Evolutionary conservation across 2,888 invertebrate species (phyloP).

Genomic region (Orthosia incerta): DNA sequence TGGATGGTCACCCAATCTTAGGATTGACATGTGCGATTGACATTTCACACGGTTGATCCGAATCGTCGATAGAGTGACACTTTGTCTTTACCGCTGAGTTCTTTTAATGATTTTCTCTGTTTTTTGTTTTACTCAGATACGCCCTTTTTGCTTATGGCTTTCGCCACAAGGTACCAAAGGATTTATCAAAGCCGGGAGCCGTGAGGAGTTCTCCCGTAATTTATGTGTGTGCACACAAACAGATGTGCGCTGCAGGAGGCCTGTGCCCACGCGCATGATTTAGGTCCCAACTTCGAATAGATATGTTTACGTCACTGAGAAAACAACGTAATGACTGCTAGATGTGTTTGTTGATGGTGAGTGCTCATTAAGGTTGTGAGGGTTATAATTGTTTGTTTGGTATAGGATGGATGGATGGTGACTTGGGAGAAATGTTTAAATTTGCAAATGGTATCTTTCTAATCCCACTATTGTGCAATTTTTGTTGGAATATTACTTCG

Average conservation of each 20-base stretch:
- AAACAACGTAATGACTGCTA: slow-evolving; percentile 63
- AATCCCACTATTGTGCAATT: too few relatives aligned
- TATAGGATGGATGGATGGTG: too few relatives aligned
- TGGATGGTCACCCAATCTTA: too few relatives aligned
- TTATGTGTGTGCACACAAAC: slow-evolving; percentile 71
- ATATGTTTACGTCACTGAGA: slow-evolving; percentile 65
- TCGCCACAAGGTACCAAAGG: slow-evolving; percentile 71
- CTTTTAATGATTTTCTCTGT: background rate
- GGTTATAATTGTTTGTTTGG: slow-evolving; percentile 18
- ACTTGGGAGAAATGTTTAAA: too few relatives aligned
- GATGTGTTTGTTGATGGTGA: slow-evolving; percentile 50
- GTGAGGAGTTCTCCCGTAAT: slow-evolving; percentile 73
- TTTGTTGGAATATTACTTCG: too few relatives aligned
- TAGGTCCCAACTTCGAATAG: slow-evolving; percentile 62
- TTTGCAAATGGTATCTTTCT: too few relatives aligned
- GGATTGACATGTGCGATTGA: too few relatives aligned
- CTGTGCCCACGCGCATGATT: slow-evolving; percentile 78
- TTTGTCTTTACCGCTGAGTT: too few relatives aligned
- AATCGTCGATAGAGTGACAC: too few relatives aligned
- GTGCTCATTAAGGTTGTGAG: slow-evolving; percentile 37
- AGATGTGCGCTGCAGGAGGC: slow-evolving; percentile 81
- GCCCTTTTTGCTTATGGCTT: background rate
- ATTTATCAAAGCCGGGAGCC: slow-evolving; percentile 82
- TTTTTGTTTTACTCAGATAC: background rate
- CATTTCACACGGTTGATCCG: too few relatives aligned